Evolutionary conservation across 2,113 vertebrate genomes (phyloP).

Genomic region (Pangasianodon hypophthalmus): DNA sequence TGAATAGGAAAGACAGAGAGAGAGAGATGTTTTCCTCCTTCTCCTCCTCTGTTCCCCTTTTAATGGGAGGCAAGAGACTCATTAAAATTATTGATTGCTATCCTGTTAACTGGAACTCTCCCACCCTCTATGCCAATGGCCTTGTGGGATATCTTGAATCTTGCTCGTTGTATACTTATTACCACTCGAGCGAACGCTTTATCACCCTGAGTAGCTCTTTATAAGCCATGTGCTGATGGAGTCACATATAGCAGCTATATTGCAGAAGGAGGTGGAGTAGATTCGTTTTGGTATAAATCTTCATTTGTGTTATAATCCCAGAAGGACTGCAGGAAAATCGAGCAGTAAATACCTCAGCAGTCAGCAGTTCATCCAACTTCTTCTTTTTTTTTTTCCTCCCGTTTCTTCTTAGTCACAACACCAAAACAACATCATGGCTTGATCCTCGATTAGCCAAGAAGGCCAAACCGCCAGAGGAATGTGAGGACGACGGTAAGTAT

Average conservation of each 20-base stretch:
- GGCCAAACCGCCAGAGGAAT: slow-evolving; percentile 98
- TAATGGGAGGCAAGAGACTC: slow-evolving; percentile 87
- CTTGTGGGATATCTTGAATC: slow-evolving; percentile 39
- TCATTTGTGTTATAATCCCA: neutral
- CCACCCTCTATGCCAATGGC: slow-evolving; percentile 21
- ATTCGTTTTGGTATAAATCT: neutral
- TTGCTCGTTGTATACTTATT: slow-evolving; percentile 30
- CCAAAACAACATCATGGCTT: slow-evolving; percentile 99
- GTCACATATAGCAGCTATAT: neutral
- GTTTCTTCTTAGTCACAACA: slow-evolving; percentile 87
- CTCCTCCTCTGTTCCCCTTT: slow-evolving; percentile 78
- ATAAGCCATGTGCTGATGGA: neutral
- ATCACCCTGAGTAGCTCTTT: slow-evolving; percentile 28
- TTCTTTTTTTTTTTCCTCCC: neutral
- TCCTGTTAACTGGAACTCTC: slow-evolving; percentile 76
- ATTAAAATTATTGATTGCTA: slow-evolving; percentile 88
- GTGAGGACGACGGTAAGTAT: slow-evolving; percentile 92
- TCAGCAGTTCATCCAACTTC: neutral
- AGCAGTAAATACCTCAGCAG: neutral
- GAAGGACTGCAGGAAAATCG: neutral
- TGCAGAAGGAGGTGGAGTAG: neutral
- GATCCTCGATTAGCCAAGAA: slow-evolving; percentile 98
- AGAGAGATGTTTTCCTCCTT: slow-evolving; percentile 51
- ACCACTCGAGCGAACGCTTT: neutral
- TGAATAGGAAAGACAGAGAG: neutral